Evolutionary conservation across 2,888 invertebrate species (phyloP).

Genomic region (Anticlea derivata): DNA sequence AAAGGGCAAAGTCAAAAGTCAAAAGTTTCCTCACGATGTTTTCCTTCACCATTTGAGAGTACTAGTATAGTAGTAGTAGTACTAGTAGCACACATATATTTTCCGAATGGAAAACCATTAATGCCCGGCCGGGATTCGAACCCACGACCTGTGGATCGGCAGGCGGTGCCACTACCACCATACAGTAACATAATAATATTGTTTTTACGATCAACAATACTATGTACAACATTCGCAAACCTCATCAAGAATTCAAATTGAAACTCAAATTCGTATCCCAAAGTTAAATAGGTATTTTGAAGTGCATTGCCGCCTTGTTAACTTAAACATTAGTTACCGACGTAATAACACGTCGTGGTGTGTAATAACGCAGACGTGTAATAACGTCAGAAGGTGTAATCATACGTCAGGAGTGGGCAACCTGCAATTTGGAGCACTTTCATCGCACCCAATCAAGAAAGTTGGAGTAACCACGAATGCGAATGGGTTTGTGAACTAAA

Average conservation of each 20-base stretch:
- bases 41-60: too few species aligned
- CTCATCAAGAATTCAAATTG: conserved; percentile 4
- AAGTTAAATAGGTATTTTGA: conserved; percentile 33
- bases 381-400: conserved; percentile 33
- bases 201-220: background rate
- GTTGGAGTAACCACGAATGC: conserved; percentile 42
- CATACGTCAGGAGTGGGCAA: conserved; percentile 32
- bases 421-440: conserved; percentile 57
- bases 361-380: conserved; percentile 22
- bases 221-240: background rate
- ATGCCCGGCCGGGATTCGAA: too few species aligned
- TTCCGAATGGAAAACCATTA: too few species aligned
- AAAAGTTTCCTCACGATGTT: too few species aligned
- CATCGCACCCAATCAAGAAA: conserved; percentile 51
- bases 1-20: too few species aligned
- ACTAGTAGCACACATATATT: too few species aligned
- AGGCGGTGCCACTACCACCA: too few species aligned
- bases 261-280: conserved; percentile 25
- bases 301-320: conserved; percentile 36
- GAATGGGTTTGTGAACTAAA: background rate
- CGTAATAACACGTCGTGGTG: conserved; percentile 25
- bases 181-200: too few species aligned
- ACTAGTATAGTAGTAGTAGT: too few species aligned
- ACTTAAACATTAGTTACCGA: conserved; percentile 32
- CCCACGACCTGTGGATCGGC: too few species aligned